phyloP scores from a whole-genome alignment of 92 coral and sea anemone species.

The Galaxea fascicularis region DNA sequence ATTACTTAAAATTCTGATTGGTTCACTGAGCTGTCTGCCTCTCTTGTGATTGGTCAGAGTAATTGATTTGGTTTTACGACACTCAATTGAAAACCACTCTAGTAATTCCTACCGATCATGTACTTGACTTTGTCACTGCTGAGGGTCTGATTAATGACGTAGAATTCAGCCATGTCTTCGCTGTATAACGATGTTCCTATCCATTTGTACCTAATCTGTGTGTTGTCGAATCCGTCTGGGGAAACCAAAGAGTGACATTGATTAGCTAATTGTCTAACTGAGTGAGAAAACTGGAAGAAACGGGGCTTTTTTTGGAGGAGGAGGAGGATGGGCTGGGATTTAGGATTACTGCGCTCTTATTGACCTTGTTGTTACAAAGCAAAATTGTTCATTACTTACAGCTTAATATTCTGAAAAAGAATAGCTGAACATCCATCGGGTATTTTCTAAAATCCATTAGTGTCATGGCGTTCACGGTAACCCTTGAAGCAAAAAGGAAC shows the following conservation, averaged over 20 bases:
- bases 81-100: too few species aligned
- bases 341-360: too few species aligned
- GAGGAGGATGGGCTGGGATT: too few species aligned
- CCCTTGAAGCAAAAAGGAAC: constrained; percentile 8
- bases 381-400: constrained; percentile 11
- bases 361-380: neutral
- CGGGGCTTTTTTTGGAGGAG: too few species aligned
- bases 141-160: constrained; percentile 34
- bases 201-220: constrained; percentile 37
- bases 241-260: neutral
- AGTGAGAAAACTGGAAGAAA: too few species aligned
- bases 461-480: constrained; percentile 36
- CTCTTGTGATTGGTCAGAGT: too few species aligned
- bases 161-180: constrained; percentile 41
- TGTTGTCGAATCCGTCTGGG: constrained; percentile 38
- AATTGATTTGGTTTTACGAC: too few species aligned
- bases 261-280: neutral
- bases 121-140: constrained; percentile 29
- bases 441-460: constrained; percentile 45
- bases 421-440: constrained; percentile 43
- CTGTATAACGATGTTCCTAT: constrained; percentile 18
- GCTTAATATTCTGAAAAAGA: constrained; percentile 34
- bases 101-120: constrained; percentile 18
- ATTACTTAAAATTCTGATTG: too few species aligned
- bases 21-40: too few species aligned